Evolutionary conservation across 2,888 invertebrate species (phyloP).

Genomic region (Noctua fimbriata): DNA sequence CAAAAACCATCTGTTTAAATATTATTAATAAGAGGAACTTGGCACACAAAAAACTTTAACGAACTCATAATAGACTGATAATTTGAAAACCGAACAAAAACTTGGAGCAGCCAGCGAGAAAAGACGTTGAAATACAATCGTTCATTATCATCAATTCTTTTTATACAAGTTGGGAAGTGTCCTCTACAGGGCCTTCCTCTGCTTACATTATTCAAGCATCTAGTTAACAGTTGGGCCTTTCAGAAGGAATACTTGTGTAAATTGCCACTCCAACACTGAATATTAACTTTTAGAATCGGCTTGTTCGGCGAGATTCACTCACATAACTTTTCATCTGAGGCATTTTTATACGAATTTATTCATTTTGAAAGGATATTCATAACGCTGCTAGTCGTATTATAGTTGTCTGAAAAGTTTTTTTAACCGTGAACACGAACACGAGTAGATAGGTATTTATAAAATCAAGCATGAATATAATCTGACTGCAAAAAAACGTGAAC

Average conservation of each 20-base stretch:
- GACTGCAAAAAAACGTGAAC: not conserved
- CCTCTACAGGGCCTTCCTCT: slow-evolving; percentile 60
- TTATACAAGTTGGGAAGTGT: slow-evolving; percentile 53
- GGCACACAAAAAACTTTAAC: not conserved
- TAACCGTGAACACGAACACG: not conserved
- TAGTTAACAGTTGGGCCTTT: slow-evolving; percentile 74
- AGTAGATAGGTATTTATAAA: not conserved
- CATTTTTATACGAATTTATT: slow-evolving; percentile 29
- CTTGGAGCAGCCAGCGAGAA: slow-evolving; percentile 18
- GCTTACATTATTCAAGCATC: slow-evolving; percentile 78
- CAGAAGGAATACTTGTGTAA: slow-evolving; percentile 78
- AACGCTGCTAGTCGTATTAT: slow-evolving; percentile 5
- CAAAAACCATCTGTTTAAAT: not conserved
- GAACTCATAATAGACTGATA: slow-evolving; percentile 40
- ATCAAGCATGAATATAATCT: not conserved
- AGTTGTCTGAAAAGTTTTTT: slow-evolving; percentile 26
- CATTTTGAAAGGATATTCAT: slow-evolving; percentile 37
- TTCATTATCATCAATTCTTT: slow-evolving; percentile 65
- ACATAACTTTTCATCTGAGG: slow-evolving; percentile 46
- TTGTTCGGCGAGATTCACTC: slow-evolving; percentile 67
- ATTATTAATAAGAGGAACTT: slow-evolving; percentile 23
- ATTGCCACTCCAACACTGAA: slow-evolving; percentile 81
- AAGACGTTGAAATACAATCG: slow-evolving; percentile 56
- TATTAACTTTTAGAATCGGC: slow-evolving; percentile 78
- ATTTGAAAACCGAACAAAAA: slow-evolving; percentile 49